Percentiles rank a stretch among this genome's conserved stretches.
Conservation (phyloP, 2,797 vertebrate species). For the Tachyglossus aculeatus region DNA sequence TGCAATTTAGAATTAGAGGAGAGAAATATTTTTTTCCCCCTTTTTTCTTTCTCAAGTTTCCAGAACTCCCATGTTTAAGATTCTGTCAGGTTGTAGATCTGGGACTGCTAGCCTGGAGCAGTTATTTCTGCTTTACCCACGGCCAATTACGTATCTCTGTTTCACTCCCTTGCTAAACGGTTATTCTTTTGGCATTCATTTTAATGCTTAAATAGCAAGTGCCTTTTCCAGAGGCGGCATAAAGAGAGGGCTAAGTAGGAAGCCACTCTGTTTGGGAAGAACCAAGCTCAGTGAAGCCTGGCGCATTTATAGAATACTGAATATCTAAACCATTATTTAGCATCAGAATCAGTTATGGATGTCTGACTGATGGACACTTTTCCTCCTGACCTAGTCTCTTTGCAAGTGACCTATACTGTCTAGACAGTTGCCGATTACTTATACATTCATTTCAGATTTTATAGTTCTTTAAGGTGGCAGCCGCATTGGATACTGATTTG, state of each 20-base stretch:
- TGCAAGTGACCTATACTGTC: conserved; percentile 96
- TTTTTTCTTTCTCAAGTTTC: conserved; percentile 41
- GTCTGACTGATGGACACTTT: conserved; percentile 99
- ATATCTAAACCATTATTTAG: conserved; percentile 97
- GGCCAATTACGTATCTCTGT: conserved; percentile 64
- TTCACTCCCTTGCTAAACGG: conserved; percentile 62
- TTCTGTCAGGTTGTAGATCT: conserved; percentile 29
- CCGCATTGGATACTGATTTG: conserved; percentile 60
- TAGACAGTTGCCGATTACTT: conserved; percentile 95
- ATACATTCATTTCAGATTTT: conserved; percentile 82
- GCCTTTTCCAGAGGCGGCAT: conserved; percentile 81
- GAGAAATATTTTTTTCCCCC: conserved; percentile 9
- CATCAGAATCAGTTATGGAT: conserved; percentile 99
- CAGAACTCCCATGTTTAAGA: conserved; percentile 58
- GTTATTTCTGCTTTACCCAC: conserved; percentile 69
- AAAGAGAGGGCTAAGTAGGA: conserved; percentile 83
- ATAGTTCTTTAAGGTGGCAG: conserved; percentile 67
- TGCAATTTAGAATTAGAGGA: neutral
- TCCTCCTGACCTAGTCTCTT: conserved; percentile 91
- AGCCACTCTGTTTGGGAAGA: conserved; percentile 86
- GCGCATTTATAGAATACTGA: conserved; percentile 97
- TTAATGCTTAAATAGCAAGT: conserved; percentile 82
- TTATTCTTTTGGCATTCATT: conserved; percentile 73
- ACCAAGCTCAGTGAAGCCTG: conserved; percentile 95
- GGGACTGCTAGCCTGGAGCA: conserved; percentile 39